These are phyloP conservation scores for Magallana angulata DNA, from an alignment of 1,140 invertebrate genomes.

Conservation along the genomic window DNA sequence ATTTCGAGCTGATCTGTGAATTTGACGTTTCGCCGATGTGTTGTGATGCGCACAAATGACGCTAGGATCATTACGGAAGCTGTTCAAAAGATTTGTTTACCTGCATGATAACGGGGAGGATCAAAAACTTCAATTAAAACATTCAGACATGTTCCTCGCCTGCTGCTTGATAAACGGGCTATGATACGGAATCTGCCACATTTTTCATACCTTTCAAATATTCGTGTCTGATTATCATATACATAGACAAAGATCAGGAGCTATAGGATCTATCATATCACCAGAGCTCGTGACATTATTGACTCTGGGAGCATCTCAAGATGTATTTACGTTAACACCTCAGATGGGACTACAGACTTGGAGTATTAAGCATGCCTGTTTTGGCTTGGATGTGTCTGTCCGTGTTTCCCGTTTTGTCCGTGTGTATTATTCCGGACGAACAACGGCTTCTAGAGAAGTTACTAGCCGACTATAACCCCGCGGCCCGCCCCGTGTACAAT, in stretches of 20 bases:
- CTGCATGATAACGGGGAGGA: neutral
- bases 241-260: neutral
- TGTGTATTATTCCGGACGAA: conserved; percentile 69
- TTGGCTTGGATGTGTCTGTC: conserved; percentile 44
- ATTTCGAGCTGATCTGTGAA: neutral
- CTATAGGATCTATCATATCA: neutral
- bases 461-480: conserved; percentile 91
- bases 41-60: neutral
- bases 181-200: neutral
- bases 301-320: neutral
- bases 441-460: conserved; percentile 69
- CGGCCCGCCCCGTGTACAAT: conserved; percentile 84
- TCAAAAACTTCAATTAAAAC: conserved; percentile 30
- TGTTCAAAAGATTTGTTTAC: conserved; percentile 20
- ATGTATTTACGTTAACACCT: neutral
- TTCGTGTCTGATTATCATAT: neutral
- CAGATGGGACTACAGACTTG: neutral
- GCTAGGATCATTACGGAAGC: conserved; percentile 6
- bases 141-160: conserved; percentile 9
- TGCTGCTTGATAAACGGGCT: conserved; percentile 10
- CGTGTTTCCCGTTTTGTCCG: conserved; percentile 22
- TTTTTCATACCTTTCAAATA: conserved; percentile 29
- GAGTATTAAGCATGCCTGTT: conserved; percentile 44
- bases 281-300: neutral
- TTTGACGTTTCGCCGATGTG: neutral